These are phyloP conservation scores for Drosophila bipectinata DNA, from an alignment of 1,140 invertebrate genomes.

Conservation along the genomic window DNA sequence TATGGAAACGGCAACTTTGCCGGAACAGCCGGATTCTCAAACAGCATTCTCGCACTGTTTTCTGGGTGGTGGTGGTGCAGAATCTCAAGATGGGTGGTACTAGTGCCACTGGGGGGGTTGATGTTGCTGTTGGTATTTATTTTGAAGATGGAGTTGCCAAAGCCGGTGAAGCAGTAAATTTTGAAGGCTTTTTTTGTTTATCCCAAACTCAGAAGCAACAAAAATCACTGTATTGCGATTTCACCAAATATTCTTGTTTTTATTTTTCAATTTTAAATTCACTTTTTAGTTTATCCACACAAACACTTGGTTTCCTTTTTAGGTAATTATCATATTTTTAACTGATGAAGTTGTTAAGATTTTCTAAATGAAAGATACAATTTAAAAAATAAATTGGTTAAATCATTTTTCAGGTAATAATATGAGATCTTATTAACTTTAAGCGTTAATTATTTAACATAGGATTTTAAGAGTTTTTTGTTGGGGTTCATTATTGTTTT, in stretches of 20 bases:
- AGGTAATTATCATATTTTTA: conserved; percentile 54
- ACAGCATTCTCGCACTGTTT: conserved; percentile 74
- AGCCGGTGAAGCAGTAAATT: conserved; percentile 69
- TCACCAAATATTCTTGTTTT: conserved; percentile 26
- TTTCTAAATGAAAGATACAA: conserved; percentile 25
- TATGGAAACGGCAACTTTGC: conserved; percentile 83
- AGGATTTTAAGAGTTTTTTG: not conserved
- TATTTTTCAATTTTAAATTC: conserved; percentile 25
- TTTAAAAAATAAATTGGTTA: not conserved
- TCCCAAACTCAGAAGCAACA: conserved; percentile 36
- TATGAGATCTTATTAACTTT: too few species aligned
- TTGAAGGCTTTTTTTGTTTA: conserved; percentile 65
- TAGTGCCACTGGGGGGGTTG: conserved; percentile 34
- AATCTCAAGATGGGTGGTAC: conserved; percentile 24
- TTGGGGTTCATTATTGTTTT: not conserved
- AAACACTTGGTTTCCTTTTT: conserved; percentile 14
- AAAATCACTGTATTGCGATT: conserved; percentile 32
- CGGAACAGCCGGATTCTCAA: conserved; percentile 83
- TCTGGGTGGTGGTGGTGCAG: conserved; percentile 47
- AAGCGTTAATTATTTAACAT: too few species aligned
- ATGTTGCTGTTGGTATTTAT: conserved; percentile 44
- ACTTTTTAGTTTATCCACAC: not conserved
- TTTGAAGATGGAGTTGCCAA: conserved; percentile 50
- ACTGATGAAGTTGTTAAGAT: conserved; percentile 28
- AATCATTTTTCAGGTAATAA: not conserved